Base-by-base conservation (phyloP, 2,888 invertebrate genomes). In the Lydus trimaculatus region DNA sequence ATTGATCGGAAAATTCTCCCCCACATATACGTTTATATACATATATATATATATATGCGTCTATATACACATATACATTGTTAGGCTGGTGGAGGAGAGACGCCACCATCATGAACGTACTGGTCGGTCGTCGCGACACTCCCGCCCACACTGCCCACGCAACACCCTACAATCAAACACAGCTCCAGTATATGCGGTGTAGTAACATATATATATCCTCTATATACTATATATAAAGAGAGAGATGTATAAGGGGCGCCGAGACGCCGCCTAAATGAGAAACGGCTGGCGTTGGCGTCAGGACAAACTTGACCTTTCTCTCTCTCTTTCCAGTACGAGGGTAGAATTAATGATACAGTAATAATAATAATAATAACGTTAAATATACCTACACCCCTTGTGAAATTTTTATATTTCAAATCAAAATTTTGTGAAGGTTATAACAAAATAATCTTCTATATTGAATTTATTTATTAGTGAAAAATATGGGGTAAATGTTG, bases 121-220 rank as follows among this genome's bases (percentile, higher is more conserved):
- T 33, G 15, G 71, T 65, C 72, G 69, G 72, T 65, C 69, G 72
- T 72, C 72, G 66, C 72, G 72, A 72, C 72, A 67, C 58, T 67
- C 70, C 65, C 72, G 17, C 43, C 43, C 43, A 64, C 68, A 66
- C 67, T 65, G 64, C 68, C 67, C 48, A 63, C 71, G 56, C n/a
- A 43, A 4, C 17, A 43, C 64, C 43, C 23, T 43, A 62, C 9
- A 9, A n/a, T 8, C n/a, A 11, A 17, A 17, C 17, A 48, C 48
- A 48, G 23, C 20, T 20, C 20, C 20, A 48, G 48, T 48, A 48
- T 48, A 48, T 20, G 20, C 48, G 20, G 48, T 48, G 9, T 48
- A n/a, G 8, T n/a, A 36, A 36, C 36, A 36, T 36, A 36, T 33
- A 33, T 6, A 9, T 11, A n/a, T 33, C 36, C 4, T 43, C 1